Conservation (phyloP, 2,888 invertebrate genomes). For the Eupeodes luniger region DNA sequence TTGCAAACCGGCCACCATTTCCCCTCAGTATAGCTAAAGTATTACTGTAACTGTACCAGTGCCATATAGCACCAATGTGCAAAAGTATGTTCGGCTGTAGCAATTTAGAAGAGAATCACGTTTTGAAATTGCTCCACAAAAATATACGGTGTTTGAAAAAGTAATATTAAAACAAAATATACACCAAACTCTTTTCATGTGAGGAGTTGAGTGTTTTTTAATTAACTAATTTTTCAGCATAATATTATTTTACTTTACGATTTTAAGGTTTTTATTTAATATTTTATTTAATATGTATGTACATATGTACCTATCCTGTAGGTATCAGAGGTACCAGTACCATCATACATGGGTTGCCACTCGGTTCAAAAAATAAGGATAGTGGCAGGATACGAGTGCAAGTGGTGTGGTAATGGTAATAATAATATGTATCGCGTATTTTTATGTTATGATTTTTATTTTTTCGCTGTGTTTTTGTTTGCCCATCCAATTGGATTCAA, state of each 20-base stretch:
- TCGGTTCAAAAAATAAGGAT: too few species aligned
- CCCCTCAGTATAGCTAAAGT: background rate
- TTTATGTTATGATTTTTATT: background rate
- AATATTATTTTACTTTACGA: slow-evolving; percentile 27
- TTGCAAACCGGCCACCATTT: background rate
- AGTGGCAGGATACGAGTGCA: background rate
- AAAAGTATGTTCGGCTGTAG: slow-evolving; percentile 22
- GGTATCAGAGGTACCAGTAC: too few species aligned
- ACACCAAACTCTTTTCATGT: background rate
- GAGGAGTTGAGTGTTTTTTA: slow-evolving; percentile 60
- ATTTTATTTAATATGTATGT: background rate
- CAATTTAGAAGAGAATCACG: slow-evolving; percentile 53
- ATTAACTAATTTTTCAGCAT: slow-evolving; percentile 59
- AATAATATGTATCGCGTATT: background rate
- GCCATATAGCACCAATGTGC: background rate
- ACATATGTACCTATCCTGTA: too few species aligned
- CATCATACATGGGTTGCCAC: too few species aligned
- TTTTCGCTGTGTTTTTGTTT: background rate
- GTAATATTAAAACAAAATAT: background rate
- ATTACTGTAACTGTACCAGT: background rate
- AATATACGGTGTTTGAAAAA: slow-evolving; percentile 13
- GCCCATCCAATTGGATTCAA: background rate
- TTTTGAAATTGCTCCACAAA: slow-evolving; percentile 40
- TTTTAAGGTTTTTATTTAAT: slow-evolving; percentile 17
- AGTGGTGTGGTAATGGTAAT: background rate